These are phyloP conservation scores for Eumerus sabulonum DNA, from an alignment of 2,888 invertebrate genomes.

Conservation along the genomic window DNA sequence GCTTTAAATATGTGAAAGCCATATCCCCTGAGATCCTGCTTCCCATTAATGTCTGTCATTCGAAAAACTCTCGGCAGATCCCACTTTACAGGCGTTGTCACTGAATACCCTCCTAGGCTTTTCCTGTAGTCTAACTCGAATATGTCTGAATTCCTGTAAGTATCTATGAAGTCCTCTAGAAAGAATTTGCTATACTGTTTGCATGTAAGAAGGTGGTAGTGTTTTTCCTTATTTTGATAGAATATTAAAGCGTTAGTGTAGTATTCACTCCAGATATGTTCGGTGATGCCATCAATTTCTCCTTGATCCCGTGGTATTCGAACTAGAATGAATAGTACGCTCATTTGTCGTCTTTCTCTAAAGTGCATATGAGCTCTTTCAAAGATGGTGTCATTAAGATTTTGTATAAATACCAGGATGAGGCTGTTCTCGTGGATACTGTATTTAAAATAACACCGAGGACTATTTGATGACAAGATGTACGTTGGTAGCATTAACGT, in stretches of 20 bases:
- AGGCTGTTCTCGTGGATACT: neutral
- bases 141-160: neutral
- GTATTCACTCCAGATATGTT: neutral
- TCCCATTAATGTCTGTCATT: conserved; percentile 37
- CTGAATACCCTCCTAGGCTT: conserved; percentile 71
- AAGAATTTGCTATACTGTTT: too few relatives aligned
- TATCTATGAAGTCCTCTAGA: too few relatives aligned
- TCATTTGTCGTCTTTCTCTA: neutral
- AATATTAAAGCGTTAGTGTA: conserved; percentile 15
- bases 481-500: neutral
- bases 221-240: neutral
- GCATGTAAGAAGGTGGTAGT: conserved; percentile 5
- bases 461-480: neutral
- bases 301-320: too few relatives aligned
- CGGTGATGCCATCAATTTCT: neutral
- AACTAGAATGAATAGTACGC: conserved; percentile 9
- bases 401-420: conserved; percentile 3
- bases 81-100: conserved; percentile 70
- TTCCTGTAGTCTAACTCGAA: neutral
- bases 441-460: neutral
- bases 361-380: neutral
- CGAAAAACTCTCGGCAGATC: conserved; percentile 74
- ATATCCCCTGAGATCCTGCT: conserved; percentile 14
- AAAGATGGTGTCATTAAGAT: neutral
- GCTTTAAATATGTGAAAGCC: conserved; percentile 70